These are phyloP conservation scores for Drosophila bunnanda DNA, from an alignment of 2,888 invertebrate species.

Conservation along the genomic window DNA sequence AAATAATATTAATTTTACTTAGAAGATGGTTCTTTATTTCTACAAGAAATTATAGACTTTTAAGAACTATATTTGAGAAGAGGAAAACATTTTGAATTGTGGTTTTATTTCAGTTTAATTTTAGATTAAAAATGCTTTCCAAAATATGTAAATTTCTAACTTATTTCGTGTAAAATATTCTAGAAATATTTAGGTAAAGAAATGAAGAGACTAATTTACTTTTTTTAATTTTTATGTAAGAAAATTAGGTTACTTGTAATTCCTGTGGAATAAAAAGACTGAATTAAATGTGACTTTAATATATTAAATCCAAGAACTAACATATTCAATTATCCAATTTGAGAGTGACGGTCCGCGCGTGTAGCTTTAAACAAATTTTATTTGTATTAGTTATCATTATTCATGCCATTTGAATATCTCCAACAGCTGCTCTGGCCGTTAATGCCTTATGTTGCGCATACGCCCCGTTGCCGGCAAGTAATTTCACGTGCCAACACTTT, in stretches of 20 bases:
- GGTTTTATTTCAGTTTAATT: neutral
- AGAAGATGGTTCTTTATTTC: too few relatives aligned
- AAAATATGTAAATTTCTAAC: too few relatives aligned
- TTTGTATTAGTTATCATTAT: constrained; percentile 48
- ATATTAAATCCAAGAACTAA: neutral
- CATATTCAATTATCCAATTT: constrained; percentile 8
- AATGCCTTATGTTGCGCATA: constrained; percentile 40
- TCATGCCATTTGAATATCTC: constrained; percentile 41
- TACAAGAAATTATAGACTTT: too few relatives aligned
- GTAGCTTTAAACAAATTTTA: constrained; percentile 40
- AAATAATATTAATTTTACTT: too few relatives aligned
- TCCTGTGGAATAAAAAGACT: neutral
- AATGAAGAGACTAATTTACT: neutral
- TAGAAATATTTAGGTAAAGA: neutral
- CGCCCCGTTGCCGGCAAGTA: constrained; percentile 35
- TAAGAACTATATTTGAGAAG: neutral
- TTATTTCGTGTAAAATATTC: neutral
- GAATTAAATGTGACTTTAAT: neutral
- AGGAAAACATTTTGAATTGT: neutral
- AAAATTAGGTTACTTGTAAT: neutral
- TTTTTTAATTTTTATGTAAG: neutral
- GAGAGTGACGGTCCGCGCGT: neutral
- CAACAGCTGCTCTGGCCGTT: constrained; percentile 62
- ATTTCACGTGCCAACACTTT: constrained; percentile 35
- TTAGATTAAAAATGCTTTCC: rapidly evolving